A percentile compares a stretch with the other conserved stretches of the same genome.
phyloP scores from a whole-genome alignment of 2,888 invertebrate genomes.

The Ochlodes sylvanus region DNA sequence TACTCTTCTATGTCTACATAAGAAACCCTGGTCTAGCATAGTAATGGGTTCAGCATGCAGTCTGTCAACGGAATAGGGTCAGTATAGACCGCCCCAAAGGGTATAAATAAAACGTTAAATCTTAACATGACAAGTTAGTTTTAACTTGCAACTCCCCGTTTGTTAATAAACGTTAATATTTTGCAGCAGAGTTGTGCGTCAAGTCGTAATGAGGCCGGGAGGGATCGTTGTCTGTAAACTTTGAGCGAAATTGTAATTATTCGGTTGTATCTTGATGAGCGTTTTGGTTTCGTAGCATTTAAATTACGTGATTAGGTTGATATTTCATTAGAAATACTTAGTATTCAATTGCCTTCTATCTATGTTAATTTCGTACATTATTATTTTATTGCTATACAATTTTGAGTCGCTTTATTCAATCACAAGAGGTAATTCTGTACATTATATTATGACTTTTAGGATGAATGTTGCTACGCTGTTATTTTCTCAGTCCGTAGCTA shows the following conservation, averaged over 20 bases:
- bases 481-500: too few relatives aligned
- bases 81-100: too few relatives aligned
- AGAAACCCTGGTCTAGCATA: too few relatives aligned
- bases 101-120: not conserved
- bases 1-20: too few relatives aligned
- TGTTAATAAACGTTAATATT: conserved; percentile 14
- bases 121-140: not conserved
- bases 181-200: conserved; percentile 1
- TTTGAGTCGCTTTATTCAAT: too few relatives aligned
- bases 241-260: conserved; percentile 25
- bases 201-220: conserved; percentile 18
- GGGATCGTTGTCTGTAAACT: conserved; percentile 25
- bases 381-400: too few relatives aligned
- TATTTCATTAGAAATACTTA: conserved; percentile 3
- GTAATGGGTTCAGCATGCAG: too few relatives aligned
- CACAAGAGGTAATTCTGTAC: too few relatives aligned
- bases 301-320: conserved; percentile 8
- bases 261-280: conserved; percentile 14
- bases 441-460: too few relatives aligned
- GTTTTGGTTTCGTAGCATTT: conserved; percentile 9
- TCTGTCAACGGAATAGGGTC: too few relatives aligned
- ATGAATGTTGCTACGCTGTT: too few relatives aligned
- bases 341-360: not conserved
- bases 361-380: too few relatives aligned
- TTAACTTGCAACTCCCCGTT: not conserved